phyloP scores from a whole-genome alignment of 2,113 vertebrate genomes.

The Zosterops japonicus region DNA sequence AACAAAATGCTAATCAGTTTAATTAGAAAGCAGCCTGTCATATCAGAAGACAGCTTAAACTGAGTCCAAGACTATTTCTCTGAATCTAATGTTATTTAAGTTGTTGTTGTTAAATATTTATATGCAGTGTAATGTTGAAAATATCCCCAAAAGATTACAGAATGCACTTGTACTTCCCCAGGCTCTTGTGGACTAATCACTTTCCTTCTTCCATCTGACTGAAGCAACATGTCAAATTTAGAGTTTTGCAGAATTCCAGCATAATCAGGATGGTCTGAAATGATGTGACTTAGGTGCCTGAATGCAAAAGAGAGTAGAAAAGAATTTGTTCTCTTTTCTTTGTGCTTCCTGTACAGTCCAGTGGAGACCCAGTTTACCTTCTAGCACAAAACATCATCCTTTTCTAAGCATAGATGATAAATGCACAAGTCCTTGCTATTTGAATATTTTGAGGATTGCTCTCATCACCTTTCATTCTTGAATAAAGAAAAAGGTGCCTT shows the following conservation, averaged over 20 bases:
- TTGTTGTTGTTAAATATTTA: slow-evolving; percentile 48
- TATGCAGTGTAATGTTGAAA: neutral
- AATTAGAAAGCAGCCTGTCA: slow-evolving; percentile 31
- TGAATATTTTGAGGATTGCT: neutral
- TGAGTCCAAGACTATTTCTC: neutral
- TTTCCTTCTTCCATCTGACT: neutral
- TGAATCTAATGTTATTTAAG: slow-evolving; percentile 9
- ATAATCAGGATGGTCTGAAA: neutral
- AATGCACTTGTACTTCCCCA: neutral
- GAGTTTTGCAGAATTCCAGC: neutral
- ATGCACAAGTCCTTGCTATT: neutral
- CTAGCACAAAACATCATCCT: neutral
- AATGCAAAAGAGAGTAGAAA: neutral
- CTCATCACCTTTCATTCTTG: neutral
- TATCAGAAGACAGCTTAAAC: slow-evolving; percentile 6
- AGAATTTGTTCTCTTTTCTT: neutral
- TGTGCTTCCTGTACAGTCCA: neutral
- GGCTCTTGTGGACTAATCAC: neutral
- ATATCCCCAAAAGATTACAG: neutral
- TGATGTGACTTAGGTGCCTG: neutral
- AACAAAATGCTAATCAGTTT: slow-evolving; percentile 18
- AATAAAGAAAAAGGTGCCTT: neutral
- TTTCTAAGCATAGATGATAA: neutral
- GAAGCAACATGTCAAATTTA: neutral
- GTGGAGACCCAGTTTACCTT: neutral